These are phyloP conservation scores for Lepeophtheirus salmonis DNA, from an alignment of 1,140 invertebrate genomes.

Conservation along the genomic window DNA sequence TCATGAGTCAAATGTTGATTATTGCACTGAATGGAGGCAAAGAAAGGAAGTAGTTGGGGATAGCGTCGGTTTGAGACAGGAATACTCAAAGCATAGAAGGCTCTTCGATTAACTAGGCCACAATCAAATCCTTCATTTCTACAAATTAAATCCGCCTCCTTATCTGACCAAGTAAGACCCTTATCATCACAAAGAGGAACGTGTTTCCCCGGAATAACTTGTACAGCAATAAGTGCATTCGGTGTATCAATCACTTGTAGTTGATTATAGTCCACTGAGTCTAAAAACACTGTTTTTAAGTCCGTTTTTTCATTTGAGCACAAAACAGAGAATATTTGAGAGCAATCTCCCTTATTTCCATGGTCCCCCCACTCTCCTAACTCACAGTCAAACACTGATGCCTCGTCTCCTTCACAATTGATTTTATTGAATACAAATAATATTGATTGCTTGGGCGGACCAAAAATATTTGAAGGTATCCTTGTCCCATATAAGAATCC, in stretches of 20 bases:
- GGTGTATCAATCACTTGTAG: background rate
- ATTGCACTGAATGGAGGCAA: background rate
- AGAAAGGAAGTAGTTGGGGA: background rate
- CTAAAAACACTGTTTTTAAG: background rate
- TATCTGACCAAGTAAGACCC: background rate
- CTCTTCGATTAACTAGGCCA: constrained; percentile 5
- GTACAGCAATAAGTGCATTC: background rate
- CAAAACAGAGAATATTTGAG: background rate
- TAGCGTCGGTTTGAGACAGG: background rate
- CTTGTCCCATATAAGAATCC: constrained; percentile 2
- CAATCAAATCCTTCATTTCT: constrained; percentile 2
- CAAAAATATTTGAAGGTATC: background rate
- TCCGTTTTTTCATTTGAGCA: background rate
- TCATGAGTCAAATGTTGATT: background rate
- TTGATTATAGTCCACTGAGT: background rate
- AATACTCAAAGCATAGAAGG: background rate
- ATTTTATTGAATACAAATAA: constrained; percentile 13
- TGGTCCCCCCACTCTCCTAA: constrained; percentile 4
- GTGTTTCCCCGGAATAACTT: background rate
- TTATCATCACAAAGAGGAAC: background rate
- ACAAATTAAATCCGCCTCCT: background rate
- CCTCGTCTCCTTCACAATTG: background rate
- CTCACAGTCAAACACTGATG: constrained; percentile 7
- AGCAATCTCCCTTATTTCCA: background rate
- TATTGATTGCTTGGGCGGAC: background rate